phyloP scores from a whole-genome alignment of 2,888 invertebrate species.

The Calameuta idolon region DNA sequence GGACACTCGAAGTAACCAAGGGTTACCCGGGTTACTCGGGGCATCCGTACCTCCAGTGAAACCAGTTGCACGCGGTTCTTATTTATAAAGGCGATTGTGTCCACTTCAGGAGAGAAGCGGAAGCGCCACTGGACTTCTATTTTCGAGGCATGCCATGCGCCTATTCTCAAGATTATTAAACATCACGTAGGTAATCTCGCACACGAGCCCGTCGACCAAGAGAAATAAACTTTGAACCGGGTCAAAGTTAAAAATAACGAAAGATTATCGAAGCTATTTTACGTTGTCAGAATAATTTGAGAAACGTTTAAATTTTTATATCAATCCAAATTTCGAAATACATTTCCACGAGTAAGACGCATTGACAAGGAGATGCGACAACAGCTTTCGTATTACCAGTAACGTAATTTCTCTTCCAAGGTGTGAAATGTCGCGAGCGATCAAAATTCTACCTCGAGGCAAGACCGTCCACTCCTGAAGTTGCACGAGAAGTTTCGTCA shows the following conservation, averaged over 20 bases:
- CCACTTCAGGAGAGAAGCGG: slow-evolving; percentile 27
- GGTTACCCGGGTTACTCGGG: background rate
- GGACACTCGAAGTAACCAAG: background rate
- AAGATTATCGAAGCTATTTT: background rate
- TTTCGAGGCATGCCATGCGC: slow-evolving; percentile 34
- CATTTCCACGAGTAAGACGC: background rate
- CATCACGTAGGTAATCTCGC: background rate
- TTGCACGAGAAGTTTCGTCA: background rate
- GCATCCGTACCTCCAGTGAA: background rate
- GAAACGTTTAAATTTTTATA: background rate
- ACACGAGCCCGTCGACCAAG: background rate
- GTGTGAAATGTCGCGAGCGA: background rate
- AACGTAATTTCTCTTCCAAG: background rate
- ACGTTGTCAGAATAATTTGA: background rate
- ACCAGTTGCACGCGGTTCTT: slow-evolving; percentile 8
- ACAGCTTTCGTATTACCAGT: too few species aligned
- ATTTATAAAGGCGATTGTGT: slow-evolving; percentile 37
- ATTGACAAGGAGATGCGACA: background rate
- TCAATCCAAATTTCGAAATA: background rate
- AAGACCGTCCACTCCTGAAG: too few species aligned
- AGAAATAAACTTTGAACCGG: slow-evolving; percentile 6
- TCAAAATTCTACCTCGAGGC: background rate
- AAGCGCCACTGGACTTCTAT: slow-evolving; percentile 28
- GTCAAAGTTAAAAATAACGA: slow-evolving; percentile 1
- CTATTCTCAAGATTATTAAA: slow-evolving; percentile 40